These are phyloP conservation scores for Ganaspis brasiliensis DNA, from an alignment of 2,888 invertebrate genomes.

Conservation along the genomic window DNA sequence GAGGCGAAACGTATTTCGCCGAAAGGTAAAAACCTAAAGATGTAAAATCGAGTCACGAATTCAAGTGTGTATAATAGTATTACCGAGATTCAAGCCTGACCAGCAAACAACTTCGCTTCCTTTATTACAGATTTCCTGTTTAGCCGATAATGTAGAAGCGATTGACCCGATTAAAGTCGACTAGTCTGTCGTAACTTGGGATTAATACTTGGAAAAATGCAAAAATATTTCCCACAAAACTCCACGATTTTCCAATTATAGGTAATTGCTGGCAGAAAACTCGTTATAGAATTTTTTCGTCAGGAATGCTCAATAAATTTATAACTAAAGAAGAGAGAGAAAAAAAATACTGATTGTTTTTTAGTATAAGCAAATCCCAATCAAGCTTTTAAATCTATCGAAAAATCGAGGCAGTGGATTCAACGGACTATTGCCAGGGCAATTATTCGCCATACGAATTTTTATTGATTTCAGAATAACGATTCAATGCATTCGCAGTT, in stretches of 20 bases:
- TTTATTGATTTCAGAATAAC: background rate
- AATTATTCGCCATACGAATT: conserved; percentile 18
- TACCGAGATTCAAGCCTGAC: conserved; percentile 16
- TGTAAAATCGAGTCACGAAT: conserved; percentile 21
- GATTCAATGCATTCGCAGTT: conserved; percentile 12
- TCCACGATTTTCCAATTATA: conserved; percentile 9
- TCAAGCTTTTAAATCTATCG: conserved; percentile 11
- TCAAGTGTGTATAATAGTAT: conserved; percentile 3
- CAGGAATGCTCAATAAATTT: background rate
- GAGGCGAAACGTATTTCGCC: background rate
- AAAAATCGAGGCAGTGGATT: background rate
- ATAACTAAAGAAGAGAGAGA: no score
- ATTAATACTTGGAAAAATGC: background rate
- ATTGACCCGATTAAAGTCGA: conserved; percentile 27
- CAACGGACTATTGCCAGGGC: background rate
- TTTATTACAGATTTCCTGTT: conserved; percentile 33
- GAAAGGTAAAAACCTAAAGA: conserved; percentile 1
- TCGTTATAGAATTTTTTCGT: background rate
- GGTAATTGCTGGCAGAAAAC: background rate
- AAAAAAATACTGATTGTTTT: background rate
- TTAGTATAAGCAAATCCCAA: background rate
- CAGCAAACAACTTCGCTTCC: conserved; percentile 20
- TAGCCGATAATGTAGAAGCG: conserved; percentile 21
- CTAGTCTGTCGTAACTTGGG: background rate
- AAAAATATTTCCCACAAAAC: background rate